Conservation (phyloP, 2,797 vertebrate species). For the Phrynocephalus forsythii region DNA sequence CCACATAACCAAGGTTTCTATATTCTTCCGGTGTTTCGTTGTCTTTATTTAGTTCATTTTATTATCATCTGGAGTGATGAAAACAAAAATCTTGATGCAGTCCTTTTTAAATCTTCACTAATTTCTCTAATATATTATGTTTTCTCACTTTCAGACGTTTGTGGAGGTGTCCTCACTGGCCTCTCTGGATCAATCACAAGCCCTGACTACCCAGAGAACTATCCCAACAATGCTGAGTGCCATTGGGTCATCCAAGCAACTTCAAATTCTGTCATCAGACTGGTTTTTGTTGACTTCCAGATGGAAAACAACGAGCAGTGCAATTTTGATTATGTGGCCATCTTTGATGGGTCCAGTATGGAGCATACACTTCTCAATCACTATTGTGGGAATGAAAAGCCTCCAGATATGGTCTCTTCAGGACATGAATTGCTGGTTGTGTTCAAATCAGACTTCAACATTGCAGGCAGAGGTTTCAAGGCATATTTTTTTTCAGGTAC, state of each 20-base stretch:
- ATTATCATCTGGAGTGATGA: not conserved
- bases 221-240: constrained; percentile 93
- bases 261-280: constrained; percentile 80
- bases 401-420: constrained; percentile 84
- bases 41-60: not conserved
- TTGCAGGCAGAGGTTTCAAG: constrained; percentile 94
- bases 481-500: constrained; percentile 94
- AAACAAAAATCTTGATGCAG: too few species aligned
- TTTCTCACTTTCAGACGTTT: constrained; percentile 83
- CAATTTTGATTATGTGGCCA: constrained; percentile 91
- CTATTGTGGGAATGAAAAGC: constrained; percentile 86
- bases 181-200: constrained; percentile 93
- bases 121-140: not conserved
- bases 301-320: constrained; percentile 92
- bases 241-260: constrained; percentile 89
- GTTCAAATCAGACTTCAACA: constrained; percentile 98
- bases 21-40: not conserved
- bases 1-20: not conserved
- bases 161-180: constrained; percentile 91
- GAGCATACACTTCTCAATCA: constrained; percentile 81
- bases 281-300: constrained; percentile 94
- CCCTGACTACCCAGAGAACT: constrained; percentile 92
- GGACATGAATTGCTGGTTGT: constrained; percentile 87
- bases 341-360: constrained; percentile 88
- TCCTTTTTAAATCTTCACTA: not conserved